Evolutionary conservation across 2,888 invertebrate genomes (phyloP).

Genomic region (Serrognathus titanus): DNA sequence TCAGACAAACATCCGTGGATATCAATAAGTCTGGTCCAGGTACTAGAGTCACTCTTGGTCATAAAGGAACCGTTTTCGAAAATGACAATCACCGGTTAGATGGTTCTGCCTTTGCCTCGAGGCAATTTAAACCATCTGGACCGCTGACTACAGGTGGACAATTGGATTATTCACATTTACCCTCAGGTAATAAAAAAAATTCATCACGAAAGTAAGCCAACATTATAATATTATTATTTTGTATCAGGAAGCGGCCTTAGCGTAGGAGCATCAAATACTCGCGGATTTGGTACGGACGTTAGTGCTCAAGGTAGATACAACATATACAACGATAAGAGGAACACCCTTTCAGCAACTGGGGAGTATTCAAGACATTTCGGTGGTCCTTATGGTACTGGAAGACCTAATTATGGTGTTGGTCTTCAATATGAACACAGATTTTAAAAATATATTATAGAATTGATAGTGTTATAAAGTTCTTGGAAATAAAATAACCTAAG

Average conservation of each 20-base stretch:
- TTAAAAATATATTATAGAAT: not conserved
- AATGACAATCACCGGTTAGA: conserved; percentile 21
- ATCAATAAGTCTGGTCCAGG: not conserved
- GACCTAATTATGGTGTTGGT: conserved; percentile 24
- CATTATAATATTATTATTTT: not conserved
- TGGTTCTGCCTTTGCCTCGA: conserved; percentile 21
- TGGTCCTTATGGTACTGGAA: conserved; percentile 21
- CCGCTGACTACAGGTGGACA: conserved; percentile 20
- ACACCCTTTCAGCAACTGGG: conserved; percentile 19
- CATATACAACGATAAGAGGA: conserved; percentile 12
- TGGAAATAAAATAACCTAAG: no score
- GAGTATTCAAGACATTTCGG: conserved; percentile 24
- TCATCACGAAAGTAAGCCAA: not conserved
- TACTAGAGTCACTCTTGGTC: conserved; percentile 4
- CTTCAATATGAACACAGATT: conserved; percentile 17
- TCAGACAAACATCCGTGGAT: conserved; percentile 10
- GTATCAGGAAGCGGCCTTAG: conserved; percentile 9
- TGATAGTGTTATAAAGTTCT: no score
- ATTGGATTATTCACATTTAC: conserved; percentile 26
- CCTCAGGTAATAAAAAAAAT: conserved; percentile 15
- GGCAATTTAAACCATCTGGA: conserved; percentile 18
- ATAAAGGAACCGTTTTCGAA: conserved; percentile 20
- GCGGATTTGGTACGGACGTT: conserved; percentile 19
- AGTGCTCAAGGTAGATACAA: conserved; percentile 16
- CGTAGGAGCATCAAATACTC: conserved; percentile 13